Percentiles rank a stretch among this genome's conserved stretches.
phyloP scores from a whole-genome alignment of 1,140 invertebrate species.

The Sycophaga agraensis region DNA sequence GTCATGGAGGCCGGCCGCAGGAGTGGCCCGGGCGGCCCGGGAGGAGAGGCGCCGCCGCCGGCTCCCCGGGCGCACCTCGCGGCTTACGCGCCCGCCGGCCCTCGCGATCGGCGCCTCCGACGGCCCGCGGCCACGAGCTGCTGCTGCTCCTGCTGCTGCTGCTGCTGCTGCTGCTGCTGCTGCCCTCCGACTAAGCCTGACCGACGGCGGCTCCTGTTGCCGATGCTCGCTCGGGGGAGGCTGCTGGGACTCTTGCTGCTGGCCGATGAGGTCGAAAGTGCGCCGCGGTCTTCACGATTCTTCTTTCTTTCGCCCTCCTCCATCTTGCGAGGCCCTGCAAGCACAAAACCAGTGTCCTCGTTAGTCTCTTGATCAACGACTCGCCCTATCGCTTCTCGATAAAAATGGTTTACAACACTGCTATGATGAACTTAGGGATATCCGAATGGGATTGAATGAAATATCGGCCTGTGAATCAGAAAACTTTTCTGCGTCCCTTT shows the following conservation, averaged over 20 bases:
- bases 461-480: too few relatives aligned
- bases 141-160: not conserved
- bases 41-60: not conserved
- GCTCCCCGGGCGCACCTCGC: too few relatives aligned
- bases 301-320: slow-evolving; percentile 21
- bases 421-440: too few relatives aligned
- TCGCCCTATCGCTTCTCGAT: too few relatives aligned
- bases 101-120: not conserved
- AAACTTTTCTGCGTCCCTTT: too few relatives aligned
- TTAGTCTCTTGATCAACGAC: too few relatives aligned
- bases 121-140: not conserved
- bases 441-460: too few relatives aligned
- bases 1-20: too few relatives aligned
- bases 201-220: too few relatives aligned
- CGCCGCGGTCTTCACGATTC: not conserved
- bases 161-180: not conserved
- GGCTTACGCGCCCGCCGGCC: not conserved
- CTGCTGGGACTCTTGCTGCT: not conserved
- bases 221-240: not conserved
- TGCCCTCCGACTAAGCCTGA: too few relatives aligned
- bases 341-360: not conserved
- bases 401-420: too few relatives aligned
- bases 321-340: slow-evolving; percentile 19
- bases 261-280: not conserved
- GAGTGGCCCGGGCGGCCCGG: too few relatives aligned